Evolutionary conservation across 2,888 invertebrate genomes (phyloP), one percentile per base, ranked within the genome.

Genomic region (Atethmia centrago): DNA sequence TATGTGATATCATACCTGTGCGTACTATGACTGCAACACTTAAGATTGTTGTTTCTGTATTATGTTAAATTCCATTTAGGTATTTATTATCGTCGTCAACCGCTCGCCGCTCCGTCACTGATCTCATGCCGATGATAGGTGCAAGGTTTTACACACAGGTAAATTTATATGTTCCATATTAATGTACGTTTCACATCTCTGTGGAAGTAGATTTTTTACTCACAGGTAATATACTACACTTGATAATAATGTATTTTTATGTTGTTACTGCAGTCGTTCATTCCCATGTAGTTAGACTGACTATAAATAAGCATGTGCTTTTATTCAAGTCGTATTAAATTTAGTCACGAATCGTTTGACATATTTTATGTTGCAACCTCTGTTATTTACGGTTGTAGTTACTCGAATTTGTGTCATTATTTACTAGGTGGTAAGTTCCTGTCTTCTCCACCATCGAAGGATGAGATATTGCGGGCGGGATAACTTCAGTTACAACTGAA

Each of bases 101-200:
- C 16, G 90, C 94, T 73, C 97, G 98, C 86, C 97, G 98, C 90
- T 98, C 98, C 88, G 98, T 99, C 78, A 99, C 98, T 83, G 99
- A 99, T 96, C 97, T 99, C 89, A 99, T 99, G 99, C 99, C 99
- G 45, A 99, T 99, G 99, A 99, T 99, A 88, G 99, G 98, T 61
- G 99, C 99, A 61, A 97, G 99, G 75, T 99, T 99, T 96, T 99
- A 99, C 94, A 98, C 98, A 0, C 99, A 99, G 96, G 97, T 99
- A 92, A 77, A 58, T 77, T 80, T 77, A 64, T 71, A 71, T 75
- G 58, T 82, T 74, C 19, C 51, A 49, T 74, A 58, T 69, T 67
- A 28, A 19, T 65, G 9, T 49, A 63, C 51, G 3, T 61, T 61
- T 77, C 64, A 65, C 59, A 66, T 73, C 55, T 58, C 19, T 64